Percentiles rank a stretch among this genome's conserved stretches.
Evolutionary conservation across 2,888 invertebrate species (phyloP).

Genomic region (Heteropelma amictum): DNA sequence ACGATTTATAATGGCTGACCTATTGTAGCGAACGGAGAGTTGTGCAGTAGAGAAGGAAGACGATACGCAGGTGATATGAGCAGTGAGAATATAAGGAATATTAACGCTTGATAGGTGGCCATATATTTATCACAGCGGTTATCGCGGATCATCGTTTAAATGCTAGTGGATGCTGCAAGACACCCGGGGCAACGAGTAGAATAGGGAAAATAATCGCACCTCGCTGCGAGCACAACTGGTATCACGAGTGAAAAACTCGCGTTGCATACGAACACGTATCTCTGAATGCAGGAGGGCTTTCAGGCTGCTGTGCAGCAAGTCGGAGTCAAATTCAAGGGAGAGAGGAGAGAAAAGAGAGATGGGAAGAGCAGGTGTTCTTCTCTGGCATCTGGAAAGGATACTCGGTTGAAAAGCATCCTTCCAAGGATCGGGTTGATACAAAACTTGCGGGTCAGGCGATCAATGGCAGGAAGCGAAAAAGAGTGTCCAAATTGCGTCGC

Average conservation of each 20-base stretch:
- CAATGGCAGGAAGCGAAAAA: neutral
- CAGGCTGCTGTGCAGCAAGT: conserved; percentile 15
- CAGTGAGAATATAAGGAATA: conserved; percentile 45
- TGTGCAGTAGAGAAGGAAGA: conserved; percentile 30
- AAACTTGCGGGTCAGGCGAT: neutral
- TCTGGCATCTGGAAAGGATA: neutral
- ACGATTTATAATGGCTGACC: conserved; percentile 48
- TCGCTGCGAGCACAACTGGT: conserved; percentile 30
- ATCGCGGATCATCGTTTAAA: conserved; percentile 53
- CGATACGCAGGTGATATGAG: conserved; percentile 48
- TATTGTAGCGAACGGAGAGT: conserved; percentile 25
- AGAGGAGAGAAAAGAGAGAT: too few species aligned
- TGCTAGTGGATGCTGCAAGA: conserved; percentile 33
- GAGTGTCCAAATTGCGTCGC: too few species aligned
- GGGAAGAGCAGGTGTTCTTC: conserved; percentile 49
- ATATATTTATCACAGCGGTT: conserved; percentile 53
- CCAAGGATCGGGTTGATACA: neutral
- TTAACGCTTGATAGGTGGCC: conserved; percentile 54
- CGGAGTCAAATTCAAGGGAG: conserved; percentile 35
- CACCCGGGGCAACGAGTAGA: conserved; percentile 52
- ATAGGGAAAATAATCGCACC: conserved; percentile 52
- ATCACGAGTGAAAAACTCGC: conserved; percentile 30
- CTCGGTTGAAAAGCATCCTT: conserved; percentile 4
- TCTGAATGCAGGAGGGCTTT: conserved; percentile 18
- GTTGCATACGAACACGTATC: conserved; percentile 16